Conservation (phyloP, 2,113 vertebrate genomes). For the Manacus vitellinus region DNA sequence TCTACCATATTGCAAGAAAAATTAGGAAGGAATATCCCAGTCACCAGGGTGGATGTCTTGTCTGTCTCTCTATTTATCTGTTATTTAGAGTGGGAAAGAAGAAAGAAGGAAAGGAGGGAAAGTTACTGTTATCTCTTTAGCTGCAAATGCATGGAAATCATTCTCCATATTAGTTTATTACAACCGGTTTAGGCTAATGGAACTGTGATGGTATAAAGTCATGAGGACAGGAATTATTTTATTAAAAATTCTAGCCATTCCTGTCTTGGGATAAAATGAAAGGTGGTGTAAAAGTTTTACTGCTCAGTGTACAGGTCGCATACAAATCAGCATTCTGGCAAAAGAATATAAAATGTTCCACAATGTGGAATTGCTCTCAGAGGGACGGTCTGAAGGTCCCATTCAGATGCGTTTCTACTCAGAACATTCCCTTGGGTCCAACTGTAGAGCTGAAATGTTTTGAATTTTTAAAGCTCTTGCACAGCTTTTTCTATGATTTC, state of each 20-base stretch:
- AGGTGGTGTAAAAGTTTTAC: not conserved
- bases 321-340: not conserved
- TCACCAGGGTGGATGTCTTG: not conserved
- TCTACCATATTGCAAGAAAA: not conserved
- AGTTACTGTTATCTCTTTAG: not conserved
- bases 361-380: not conserved
- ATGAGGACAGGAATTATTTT: not conserved
- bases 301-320: not conserved
- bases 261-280: not conserved
- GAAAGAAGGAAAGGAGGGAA: not conserved
- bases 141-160: not conserved
- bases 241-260: not conserved
- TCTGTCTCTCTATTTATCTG: not conserved
- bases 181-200: not conserved
- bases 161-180: not conserved
- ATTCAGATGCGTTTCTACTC: not conserved
- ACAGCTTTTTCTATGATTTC: not conserved
- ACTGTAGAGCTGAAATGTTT: not conserved
- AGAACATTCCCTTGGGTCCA: slow-evolving; percentile 12
- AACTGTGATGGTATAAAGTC: not conserved
- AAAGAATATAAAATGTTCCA: not conserved
- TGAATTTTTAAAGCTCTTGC: not conserved
- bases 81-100: not conserved
- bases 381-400: not conserved
- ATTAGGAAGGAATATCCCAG: not conserved